These are phyloP conservation scores for Sinopyrophorus schimmeli DNA, from an alignment of 2,888 invertebrate species.

Conservation along the genomic window DNA sequence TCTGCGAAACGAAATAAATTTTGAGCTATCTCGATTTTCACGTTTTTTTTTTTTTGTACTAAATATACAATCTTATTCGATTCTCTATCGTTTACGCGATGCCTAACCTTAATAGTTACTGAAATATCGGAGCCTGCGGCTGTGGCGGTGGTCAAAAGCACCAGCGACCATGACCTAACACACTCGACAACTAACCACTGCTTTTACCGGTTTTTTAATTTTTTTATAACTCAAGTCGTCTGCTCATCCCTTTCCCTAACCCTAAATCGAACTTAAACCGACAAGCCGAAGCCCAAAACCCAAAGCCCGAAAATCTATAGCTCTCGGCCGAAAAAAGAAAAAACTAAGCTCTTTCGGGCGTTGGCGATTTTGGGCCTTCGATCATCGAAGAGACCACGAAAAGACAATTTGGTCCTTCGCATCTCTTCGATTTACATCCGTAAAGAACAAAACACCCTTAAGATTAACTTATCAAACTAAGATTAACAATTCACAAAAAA, in stretches of 20 bases:
- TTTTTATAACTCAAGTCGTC: constrained; percentile 42
- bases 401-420: too few species aligned
- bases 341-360: too few species aligned
- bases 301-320: too few species aligned
- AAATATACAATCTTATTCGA: constrained; percentile 58
- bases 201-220: constrained; percentile 40
- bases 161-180: constrained; percentile 53
- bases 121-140: constrained; percentile 45
- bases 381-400: too few species aligned
- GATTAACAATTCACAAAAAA: too few species aligned
- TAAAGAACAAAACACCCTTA: too few species aligned
- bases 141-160: constrained; percentile 49
- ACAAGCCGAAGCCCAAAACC: too few species aligned
- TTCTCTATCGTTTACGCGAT: constrained; percentile 53
- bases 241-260: constrained; percentile 14
- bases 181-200: constrained; percentile 54
- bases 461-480: too few species aligned
- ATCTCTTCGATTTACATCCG: too few species aligned
- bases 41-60: constrained; percentile 53
- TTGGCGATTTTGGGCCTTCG: too few species aligned
- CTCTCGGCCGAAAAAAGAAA: too few species aligned
- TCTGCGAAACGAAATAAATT: constrained; percentile 52
- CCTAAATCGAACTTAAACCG: too few species aligned
- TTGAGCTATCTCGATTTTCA: constrained; percentile 57
- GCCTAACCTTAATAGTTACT: constrained; percentile 56